Conservation (phyloP, 2,113 vertebrate genomes). For the Acanthisitta chloris region DNA sequence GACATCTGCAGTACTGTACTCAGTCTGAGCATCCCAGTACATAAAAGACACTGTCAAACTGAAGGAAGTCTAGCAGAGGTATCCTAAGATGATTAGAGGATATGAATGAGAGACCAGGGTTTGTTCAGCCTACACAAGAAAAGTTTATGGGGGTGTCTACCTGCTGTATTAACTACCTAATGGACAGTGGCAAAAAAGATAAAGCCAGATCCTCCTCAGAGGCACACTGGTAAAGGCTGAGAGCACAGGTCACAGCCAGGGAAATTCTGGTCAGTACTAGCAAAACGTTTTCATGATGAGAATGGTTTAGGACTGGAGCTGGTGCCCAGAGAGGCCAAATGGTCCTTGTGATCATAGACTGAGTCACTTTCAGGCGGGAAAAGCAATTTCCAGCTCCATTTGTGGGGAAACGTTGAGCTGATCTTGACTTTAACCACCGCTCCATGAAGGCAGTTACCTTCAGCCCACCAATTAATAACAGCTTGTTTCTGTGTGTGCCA, state of each 20-base stretch:
- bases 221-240: background rate
- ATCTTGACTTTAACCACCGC: background rate
- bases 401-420: background rate
- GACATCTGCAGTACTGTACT: background rate
- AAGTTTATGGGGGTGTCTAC: accelerated
- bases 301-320: background rate
- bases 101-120: background rate
- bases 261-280: background rate
- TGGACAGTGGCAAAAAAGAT: background rate
- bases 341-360: background rate
- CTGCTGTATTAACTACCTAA: background rate
- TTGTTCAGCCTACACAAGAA: background rate
- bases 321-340: background rate
- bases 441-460: background rate
- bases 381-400: background rate
- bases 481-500: background rate
- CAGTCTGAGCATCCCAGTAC: background rate
- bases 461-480: background rate
- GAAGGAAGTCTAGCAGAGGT: background rate
- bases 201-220: background rate
- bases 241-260: background rate
- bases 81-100: background rate
- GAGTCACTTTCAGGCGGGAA: background rate
- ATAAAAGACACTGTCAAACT: background rate
- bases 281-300: background rate